phyloP scores from a whole-genome alignment of 2,113 vertebrate species.

The Chloropsis hardwickii region DNA sequence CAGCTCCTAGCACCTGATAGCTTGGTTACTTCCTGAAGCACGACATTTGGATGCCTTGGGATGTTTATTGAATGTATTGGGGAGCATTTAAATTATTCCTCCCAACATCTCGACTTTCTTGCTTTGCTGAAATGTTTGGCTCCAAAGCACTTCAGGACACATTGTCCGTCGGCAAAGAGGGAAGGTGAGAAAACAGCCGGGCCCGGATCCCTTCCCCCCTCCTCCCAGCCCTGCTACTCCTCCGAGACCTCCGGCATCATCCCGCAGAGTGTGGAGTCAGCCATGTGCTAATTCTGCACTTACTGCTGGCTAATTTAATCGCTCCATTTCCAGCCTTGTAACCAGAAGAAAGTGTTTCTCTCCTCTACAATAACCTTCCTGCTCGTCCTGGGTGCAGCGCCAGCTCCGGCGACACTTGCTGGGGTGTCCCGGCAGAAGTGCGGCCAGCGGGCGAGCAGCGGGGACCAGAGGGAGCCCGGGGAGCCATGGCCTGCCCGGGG shows the following conservation, averaged over 20 bases:
- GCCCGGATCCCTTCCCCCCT: neutral
- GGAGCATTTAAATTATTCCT: neutral
- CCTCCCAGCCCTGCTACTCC: neutral
- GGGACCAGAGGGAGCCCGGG: neutral
- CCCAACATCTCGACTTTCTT: neutral
- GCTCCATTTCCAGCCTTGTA: neutral
- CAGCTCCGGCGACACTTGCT: neutral
- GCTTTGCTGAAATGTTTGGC: neutral
- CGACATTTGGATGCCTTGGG: neutral
- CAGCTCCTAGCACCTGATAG: neutral
- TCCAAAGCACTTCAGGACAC: neutral
- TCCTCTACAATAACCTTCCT: neutral
- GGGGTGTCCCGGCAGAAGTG: neutral
- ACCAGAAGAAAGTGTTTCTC: neutral
- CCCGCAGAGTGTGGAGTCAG: neutral
- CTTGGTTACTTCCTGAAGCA: neutral
- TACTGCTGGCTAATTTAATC: neutral
- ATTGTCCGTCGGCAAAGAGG: neutral
- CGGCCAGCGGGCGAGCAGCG: neutral
- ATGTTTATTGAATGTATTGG: neutral
- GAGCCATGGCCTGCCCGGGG: neutral
- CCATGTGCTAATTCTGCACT: slow-evolving; percentile 23
- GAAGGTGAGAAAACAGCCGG: neutral
- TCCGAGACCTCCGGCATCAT: neutral
- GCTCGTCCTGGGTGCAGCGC: neutral